Percentiles rank a stretch among this genome's conserved stretches.
phyloP scores from a whole-genome alignment of 2,888 invertebrate species.

The Lobophora halterata region DNA sequence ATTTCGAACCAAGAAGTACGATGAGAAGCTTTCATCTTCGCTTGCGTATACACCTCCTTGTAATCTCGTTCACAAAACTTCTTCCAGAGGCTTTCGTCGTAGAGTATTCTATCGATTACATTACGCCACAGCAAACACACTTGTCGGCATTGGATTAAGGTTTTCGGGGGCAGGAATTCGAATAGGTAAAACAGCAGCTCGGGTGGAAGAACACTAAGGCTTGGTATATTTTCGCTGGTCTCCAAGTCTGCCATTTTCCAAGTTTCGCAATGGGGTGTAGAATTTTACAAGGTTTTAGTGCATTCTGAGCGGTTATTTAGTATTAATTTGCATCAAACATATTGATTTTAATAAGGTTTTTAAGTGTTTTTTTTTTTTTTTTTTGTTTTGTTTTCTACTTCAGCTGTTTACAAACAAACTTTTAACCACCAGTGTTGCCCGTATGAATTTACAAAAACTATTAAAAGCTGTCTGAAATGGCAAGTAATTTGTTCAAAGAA shows the following conservation, averaged over 20 bases:
- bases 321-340: no score
- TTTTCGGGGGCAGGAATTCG: conserved; percentile 6
- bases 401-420: no score
- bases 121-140: conserved; percentile 55
- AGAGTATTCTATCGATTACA: conserved; percentile 48
- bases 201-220: conserved; percentile 6
- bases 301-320: no score
- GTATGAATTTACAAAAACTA: no score
- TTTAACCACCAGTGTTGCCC: no score
- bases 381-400: no score
- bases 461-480: no score
- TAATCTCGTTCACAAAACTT: conserved; percentile 49
- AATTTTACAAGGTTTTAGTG: no score
- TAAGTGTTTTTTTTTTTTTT: no score
- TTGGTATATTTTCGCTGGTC: not conserved
- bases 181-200: conserved; percentile 11
- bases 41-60: conserved; percentile 35
- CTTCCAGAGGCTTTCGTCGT: conserved; percentile 49
- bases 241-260: conserved; percentile 1
- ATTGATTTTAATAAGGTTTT: no score
- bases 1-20: conserved; percentile 50
- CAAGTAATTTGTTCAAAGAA: no score
- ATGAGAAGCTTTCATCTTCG: conserved; percentile 39
- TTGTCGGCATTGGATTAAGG: conserved; percentile 40
- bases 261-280: no score